Conservation (phyloP, 2,797 vertebrate species). For the Anguilla marmorata region DNA sequence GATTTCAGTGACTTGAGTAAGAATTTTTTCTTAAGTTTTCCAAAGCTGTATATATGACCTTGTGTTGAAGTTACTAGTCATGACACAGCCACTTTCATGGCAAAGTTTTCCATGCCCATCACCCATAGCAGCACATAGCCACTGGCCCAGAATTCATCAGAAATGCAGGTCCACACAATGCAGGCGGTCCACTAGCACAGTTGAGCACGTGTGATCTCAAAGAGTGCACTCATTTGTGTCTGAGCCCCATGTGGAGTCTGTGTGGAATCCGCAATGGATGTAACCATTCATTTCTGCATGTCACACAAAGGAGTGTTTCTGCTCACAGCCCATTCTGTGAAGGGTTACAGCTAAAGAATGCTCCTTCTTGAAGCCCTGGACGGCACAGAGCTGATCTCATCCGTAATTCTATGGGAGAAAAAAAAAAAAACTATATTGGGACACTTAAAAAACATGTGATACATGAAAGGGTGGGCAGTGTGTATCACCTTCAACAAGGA, state of each 20-base stretch:
- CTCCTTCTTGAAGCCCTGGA: not conserved
- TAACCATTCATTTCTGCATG: not conserved
- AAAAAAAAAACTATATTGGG: not conserved
- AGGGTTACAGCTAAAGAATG: not conserved
- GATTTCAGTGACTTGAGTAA: not conserved
- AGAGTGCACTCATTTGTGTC: not conserved
- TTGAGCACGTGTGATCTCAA: not conserved
- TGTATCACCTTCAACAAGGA: not conserved
- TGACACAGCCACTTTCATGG: not conserved
- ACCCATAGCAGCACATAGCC: not conserved
- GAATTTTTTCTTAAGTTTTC: not conserved
- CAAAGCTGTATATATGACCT: not conserved
- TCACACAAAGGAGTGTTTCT: conserved; percentile 9
- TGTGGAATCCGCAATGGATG: not conserved
- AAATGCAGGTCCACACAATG: not conserved
- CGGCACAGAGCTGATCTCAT: conserved; percentile 2
- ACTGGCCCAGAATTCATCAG: not conserved
- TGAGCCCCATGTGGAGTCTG: not conserved
- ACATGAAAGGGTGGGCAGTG: not conserved
- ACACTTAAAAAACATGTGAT: not conserved
- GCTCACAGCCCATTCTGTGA: not conserved
- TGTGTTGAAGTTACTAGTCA: not conserved
- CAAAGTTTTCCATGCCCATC: not conserved
- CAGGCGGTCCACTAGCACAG: not conserved
- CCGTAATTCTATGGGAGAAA: not conserved